Base-by-base conservation (phyloP, 2,797 vertebrate species). In the Eleutherodactylus coqui region DNA sequence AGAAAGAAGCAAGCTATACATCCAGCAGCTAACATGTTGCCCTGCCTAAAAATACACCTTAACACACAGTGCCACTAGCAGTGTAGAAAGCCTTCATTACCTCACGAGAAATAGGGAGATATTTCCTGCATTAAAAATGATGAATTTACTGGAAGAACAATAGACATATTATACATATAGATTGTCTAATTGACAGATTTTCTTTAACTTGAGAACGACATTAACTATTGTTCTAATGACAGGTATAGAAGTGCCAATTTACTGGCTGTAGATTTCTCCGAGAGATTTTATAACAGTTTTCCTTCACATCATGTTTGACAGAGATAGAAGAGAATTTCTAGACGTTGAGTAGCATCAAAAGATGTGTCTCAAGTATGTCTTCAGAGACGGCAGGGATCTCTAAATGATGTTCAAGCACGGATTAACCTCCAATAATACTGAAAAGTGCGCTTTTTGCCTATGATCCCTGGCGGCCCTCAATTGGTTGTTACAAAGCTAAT, bases 141-240 rank as follows among this genome's bases (percentile, higher is more conserved):
- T 55, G 79, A 86, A 82, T 62, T 36, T 27, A 82, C 43, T 17
- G 19, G 24, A 55, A 72, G 86, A 87, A 87, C 86, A 87, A 87
- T 87, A 67, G 82, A 73, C 78, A 84, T 81, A n/a, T 81, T 55
- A 75, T 55, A 87, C 34, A 34, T 87, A 87, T 80, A 87, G 86
- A 85, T 81, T 7, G 76, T 87, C 72, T 87, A 84, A 84, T 84
- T 87, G 82, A 85, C 86, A 87, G 86, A 87, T 75, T 75, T 84
- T 87, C 75, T 83, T 87, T 84, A 84, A 84, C 82, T 84, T 67
- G 58, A 67, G 64, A 87, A 84, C 84, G 69, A 85, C 82, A 76
- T 87, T 87, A 87, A 51, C 43, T 47, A 84, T 87, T 87, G 86
- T 87, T 87, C 77, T 85, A 84, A 85, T 87, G 86, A 84, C 86